Conservation (phyloP, 2,113 vertebrate species). For the Pachyramphus minor region DNA sequence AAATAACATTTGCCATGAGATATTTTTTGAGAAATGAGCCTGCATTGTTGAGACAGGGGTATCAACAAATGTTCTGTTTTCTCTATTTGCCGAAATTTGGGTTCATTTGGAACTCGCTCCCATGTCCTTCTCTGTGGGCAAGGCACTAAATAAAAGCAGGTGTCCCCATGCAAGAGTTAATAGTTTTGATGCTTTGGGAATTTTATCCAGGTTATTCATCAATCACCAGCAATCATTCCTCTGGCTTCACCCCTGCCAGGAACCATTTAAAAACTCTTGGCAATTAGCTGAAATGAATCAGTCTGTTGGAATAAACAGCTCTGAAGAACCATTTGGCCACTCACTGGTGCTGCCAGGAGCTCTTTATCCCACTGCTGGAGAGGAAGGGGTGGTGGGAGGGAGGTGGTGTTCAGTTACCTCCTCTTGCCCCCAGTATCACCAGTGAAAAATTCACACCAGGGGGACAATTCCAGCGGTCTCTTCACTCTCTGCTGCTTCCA, state of each 20-base stretch:
- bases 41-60: neutral
- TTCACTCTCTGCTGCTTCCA: neutral
- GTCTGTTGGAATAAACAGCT: neutral
- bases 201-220: conserved; percentile 34
- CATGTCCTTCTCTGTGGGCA: neutral
- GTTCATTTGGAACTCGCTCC: neutral
- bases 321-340: neutral
- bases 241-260: neutral
- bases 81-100: neutral
- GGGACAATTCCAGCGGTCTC: neutral
- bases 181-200: neutral
- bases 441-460: neutral
- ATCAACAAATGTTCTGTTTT: neutral
- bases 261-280: neutral
- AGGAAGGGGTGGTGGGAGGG: neutral
- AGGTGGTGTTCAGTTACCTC: neutral
- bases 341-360: neutral
- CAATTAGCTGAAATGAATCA: conserved; percentile 28
- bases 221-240: conserved; percentile 3
- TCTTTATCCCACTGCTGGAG: neutral
- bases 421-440: neutral
- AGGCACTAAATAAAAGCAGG: neutral
- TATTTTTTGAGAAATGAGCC: neutral
- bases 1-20: neutral
- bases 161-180: neutral